Conservation (phyloP, 2,888 invertebrate genomes). For the Choristoneura rosaceana region DNA sequence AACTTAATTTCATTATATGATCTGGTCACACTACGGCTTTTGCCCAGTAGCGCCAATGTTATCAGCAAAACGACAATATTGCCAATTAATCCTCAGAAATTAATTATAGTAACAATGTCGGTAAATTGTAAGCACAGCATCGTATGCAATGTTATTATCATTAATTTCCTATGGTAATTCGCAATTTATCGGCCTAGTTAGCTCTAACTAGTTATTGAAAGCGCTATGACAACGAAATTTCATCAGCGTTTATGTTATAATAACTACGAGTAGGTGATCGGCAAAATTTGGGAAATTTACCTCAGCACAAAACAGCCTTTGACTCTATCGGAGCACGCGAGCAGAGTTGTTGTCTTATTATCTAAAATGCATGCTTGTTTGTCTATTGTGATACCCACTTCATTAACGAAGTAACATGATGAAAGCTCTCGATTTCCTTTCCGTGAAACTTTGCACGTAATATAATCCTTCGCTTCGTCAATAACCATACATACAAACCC, state of each 20-base stretch:
- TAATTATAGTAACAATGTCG: slow-evolving; percentile 13
- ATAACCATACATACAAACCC: no score
- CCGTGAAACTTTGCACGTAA: neutral
- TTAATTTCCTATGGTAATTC: slow-evolving; percentile 37
- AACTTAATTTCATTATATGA: neutral
- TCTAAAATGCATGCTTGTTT: slow-evolving; percentile 19
- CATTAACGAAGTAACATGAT: neutral
- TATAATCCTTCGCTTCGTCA: neutral
- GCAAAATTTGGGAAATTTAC: slow-evolving; percentile 34
- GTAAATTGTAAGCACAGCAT: slow-evolving; percentile 20
- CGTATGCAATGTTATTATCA: slow-evolving; percentile 24
- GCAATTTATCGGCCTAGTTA: slow-evolving; percentile 33
- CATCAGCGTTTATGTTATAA: slow-evolving; percentile 40
- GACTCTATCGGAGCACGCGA: slow-evolving; percentile 23
- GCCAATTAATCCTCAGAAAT: slow-evolving; percentile 15
- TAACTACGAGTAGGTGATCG: slow-evolving; percentile 27
- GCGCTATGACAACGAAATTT: slow-evolving; percentile 40
- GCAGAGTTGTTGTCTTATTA: slow-evolving; percentile 35
- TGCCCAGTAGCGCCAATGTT: neutral
- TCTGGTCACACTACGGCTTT: neutral
- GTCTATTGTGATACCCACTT: slow-evolving; percentile 5
- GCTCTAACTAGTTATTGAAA: slow-evolving; percentile 38
- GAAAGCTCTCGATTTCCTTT: neutral
- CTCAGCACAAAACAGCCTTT: slow-evolving; percentile 36
- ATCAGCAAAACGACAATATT: slow-evolving; percentile 8